Conservation (phyloP, 1,140 invertebrate genomes). For the Halictus rubicundus region DNA sequence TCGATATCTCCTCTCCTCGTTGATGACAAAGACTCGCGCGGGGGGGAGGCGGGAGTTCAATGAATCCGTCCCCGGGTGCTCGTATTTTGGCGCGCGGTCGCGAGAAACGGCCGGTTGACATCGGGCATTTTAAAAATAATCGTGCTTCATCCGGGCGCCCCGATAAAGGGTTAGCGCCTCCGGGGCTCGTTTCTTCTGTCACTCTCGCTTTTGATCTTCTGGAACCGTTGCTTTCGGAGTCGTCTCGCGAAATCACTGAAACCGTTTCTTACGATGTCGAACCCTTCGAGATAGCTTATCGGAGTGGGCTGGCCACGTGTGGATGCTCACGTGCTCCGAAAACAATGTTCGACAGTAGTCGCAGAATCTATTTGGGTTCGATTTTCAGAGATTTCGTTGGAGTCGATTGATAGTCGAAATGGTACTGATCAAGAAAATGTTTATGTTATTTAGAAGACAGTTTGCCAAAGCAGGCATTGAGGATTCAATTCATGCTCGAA, state of each 20-base stretch:
- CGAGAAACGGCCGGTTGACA: constrained; percentile 29
- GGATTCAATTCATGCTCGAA: no score
- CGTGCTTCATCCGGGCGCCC: background rate
- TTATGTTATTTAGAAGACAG: no score
- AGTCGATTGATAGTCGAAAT: no score
- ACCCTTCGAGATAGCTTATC: no score
- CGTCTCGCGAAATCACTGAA: background rate
- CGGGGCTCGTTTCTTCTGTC: background rate
- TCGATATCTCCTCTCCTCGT: constrained; percentile 62
- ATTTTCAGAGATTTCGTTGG: no score
- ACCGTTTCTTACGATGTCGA: background rate
- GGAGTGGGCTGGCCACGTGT: no score
- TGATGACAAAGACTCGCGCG: constrained; percentile 56
- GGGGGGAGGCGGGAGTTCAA: constrained; percentile 54
- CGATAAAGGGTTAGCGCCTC: background rate
- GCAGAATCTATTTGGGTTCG: no score
- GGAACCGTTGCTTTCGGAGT: background rate
- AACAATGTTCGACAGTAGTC: no score
- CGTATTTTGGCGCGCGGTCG: constrained; percentile 42
- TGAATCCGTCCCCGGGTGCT: constrained; percentile 54
- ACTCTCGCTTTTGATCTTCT: background rate
- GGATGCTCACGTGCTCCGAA: no score
- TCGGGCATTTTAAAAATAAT: constrained; percentile 54
- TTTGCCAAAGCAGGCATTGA: no score
- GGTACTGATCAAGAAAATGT: no score